A percentile compares a stretch with the other conserved stretches of the same genome.
Evolutionary conservation across 1,140 invertebrate species (phyloP).

Genomic region (Batillaria attramentaria): DNA sequence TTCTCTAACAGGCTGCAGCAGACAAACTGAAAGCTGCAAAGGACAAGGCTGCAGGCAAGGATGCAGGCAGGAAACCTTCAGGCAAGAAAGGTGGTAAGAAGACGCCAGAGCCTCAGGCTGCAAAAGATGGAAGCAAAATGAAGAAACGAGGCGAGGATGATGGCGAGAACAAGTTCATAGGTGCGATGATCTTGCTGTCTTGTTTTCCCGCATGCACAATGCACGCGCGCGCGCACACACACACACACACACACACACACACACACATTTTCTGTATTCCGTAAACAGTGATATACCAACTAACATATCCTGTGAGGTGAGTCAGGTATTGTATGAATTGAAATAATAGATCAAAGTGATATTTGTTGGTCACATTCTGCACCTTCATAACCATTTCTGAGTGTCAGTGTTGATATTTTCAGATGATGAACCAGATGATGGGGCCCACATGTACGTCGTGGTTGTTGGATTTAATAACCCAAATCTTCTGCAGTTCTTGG

Average conservation of each 20-base stretch:
- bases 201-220: background rate
- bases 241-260: background rate
- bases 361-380: too few species aligned
- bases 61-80: conserved; percentile 62
- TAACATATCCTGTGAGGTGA: too few species aligned
- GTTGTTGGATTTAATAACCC: conserved; percentile 68
- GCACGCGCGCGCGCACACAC: background rate
- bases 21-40: conserved; percentile 59
- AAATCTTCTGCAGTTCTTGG: conserved; percentile 60
- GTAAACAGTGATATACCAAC: too few species aligned
- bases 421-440: conserved; percentile 73
- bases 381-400: too few species aligned
- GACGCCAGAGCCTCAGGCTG: conserved; percentile 64
- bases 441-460: conserved; percentile 68
- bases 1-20: conserved; percentile 49
- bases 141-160: conserved; percentile 71
- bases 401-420: too few species aligned
- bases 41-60: conserved; percentile 53
- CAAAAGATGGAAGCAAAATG: conserved; percentile 68
- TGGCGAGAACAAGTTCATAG: conserved; percentile 68
- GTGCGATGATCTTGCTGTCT: conserved; percentile 52
- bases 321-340: too few species aligned
- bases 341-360: too few species aligned
- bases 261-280: too few species aligned
- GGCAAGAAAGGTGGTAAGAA: conserved; percentile 65